Evolutionary conservation across 2,797 vertebrate genomes (phyloP).

Genomic region (Chloroceryle inda): DNA sequence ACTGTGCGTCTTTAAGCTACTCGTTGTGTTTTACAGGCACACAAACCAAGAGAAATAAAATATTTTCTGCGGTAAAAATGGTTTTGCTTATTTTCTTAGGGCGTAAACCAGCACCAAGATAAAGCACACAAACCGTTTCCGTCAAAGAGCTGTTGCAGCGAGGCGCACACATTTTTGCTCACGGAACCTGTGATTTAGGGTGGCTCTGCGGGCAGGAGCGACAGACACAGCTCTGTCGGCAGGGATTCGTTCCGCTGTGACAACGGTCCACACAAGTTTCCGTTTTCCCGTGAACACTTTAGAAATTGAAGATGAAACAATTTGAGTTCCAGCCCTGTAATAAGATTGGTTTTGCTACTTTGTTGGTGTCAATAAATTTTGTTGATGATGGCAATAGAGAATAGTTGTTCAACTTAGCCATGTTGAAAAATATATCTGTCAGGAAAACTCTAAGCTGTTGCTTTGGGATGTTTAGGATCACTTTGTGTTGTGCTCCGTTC

Average conservation of each 20-base stretch:
- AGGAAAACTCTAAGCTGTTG: neutral
- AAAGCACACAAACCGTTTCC: neutral
- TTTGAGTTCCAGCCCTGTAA: neutral
- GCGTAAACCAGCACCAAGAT: accelerated
- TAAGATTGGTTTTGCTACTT: neutral
- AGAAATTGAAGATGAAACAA: neutral
- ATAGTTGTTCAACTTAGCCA: neutral
- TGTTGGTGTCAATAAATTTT: neutral
- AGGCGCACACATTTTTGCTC: neutral
- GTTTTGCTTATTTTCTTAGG: neutral
- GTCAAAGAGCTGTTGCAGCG: neutral
- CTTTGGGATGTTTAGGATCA: neutral
- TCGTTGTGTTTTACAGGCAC: neutral
- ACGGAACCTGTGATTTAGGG: neutral
- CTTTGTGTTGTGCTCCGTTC: neutral
- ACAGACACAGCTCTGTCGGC: neutral
- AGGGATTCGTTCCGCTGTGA: neutral
- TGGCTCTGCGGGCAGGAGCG: neutral
- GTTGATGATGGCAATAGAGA: neutral
- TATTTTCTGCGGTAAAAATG: neutral
- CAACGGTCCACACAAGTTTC: neutral
- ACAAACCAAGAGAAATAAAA: neutral
- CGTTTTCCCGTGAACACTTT: neutral
- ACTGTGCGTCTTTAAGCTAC: neutral
- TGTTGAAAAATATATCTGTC: neutral